These are phyloP conservation scores for Stichodactyla helianthus DNA, from an alignment of 64 coral and sea anemone genomes.

Conservation along the genomic window DNA sequence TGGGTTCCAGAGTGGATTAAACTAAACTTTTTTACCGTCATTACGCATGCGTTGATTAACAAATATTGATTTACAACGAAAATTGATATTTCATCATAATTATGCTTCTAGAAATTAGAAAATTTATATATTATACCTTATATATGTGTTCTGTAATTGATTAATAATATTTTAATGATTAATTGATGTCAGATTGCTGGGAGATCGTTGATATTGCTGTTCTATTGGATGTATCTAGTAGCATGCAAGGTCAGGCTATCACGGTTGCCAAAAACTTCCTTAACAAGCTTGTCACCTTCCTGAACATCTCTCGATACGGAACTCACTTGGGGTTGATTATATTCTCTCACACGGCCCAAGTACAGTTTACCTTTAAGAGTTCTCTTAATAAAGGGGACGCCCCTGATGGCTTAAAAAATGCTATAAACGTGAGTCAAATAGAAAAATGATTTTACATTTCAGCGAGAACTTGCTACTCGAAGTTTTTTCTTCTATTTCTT, in stretches of 20 bases:
- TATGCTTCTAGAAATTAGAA: too few relatives aligned
- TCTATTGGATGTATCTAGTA: conserved; percentile 16
- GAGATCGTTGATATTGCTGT: conserved; percentile 15
- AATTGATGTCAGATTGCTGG: conserved; percentile 11
- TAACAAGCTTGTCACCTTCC: not conserved
- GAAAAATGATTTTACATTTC: not conserved
- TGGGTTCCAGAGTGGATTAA: too few relatives aligned
- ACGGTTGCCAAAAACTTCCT: not conserved
- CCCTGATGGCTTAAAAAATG: not conserved
- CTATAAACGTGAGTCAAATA: not conserved
- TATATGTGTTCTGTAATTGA: not conserved
- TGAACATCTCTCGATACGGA: conserved; percentile 14
- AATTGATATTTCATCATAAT: too few relatives aligned
- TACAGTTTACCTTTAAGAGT: not conserved
- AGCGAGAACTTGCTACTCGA: too few relatives aligned
- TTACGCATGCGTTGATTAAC: too few relatives aligned
- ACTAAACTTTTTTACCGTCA: too few relatives aligned
- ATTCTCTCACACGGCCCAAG: not conserved
- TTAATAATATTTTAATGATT: not conserved
- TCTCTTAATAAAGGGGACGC: not conserved
- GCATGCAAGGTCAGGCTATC: not conserved
- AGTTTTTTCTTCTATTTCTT: too few relatives aligned
- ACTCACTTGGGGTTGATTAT: not conserved
- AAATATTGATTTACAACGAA: too few relatives aligned
- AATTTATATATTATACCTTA: too few relatives aligned